phyloP scores from a whole-genome alignment of 2,797 vertebrate genomes.

The Danio tinwini region DNA sequence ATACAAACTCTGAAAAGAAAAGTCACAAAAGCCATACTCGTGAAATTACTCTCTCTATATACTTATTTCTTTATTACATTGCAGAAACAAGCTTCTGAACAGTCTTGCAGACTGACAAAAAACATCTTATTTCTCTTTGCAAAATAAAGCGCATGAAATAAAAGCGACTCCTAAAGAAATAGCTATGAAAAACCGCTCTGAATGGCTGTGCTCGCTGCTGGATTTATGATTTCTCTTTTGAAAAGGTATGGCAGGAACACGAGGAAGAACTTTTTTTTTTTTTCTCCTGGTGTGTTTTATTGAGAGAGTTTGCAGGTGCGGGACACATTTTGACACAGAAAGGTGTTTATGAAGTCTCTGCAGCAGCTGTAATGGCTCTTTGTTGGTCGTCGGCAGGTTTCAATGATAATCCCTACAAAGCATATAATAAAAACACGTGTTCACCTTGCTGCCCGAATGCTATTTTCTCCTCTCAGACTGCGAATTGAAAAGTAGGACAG shows the following conservation, averaged over 20 bases:
- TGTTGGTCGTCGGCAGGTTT: slow-evolving; percentile 21
- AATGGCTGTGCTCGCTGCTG: not conserved
- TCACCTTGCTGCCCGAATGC: not conserved
- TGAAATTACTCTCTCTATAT: too few species aligned
- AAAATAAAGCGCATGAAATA: not conserved
- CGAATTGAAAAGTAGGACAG: not conserved
- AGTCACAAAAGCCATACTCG: too few species aligned
- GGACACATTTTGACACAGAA: not conserved
- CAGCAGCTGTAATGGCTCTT: not conserved
- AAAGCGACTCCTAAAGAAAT: too few species aligned
- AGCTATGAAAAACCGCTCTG: too few species aligned
- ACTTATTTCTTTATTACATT: too few species aligned
- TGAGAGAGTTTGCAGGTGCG: not conserved
- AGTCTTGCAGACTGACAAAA: too few species aligned
- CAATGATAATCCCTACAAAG: not conserved
- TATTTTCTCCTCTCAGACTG: not conserved
- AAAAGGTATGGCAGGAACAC: not conserved
- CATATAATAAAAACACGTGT: slow-evolving; percentile 1
- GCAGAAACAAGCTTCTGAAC: too few species aligned
- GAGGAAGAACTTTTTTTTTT: not conserved
- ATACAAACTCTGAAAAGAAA: too few species aligned
- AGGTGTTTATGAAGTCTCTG: not conserved
- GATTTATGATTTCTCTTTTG: not conserved
- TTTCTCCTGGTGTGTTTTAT: not conserved
- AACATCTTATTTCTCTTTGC: too few species aligned